Evolutionary conservation across 2,888 invertebrate genomes (phyloP), one percentile per base, ranked within the genome.

Genomic region (Mesochorus sp.): DNA sequence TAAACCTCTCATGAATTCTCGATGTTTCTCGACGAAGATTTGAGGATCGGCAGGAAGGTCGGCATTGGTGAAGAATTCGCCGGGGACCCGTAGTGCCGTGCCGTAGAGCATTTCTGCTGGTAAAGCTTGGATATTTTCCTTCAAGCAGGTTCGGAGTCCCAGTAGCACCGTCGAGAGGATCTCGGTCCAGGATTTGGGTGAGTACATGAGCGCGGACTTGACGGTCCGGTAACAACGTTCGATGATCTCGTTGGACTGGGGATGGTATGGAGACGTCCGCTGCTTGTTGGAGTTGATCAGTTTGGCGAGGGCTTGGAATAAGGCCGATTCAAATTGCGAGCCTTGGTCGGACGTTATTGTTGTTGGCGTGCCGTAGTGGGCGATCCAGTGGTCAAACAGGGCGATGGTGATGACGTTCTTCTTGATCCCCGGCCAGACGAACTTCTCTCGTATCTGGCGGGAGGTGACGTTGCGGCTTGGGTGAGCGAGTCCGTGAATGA

Each of bases 21-120:
- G 21, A 17, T 67, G 53, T 39, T 67, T 70, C 8, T 70, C 70
- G 1, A 70, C 1, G 3, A 70, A 74, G 1, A 49, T 66, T 19
- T 66, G 28, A 6, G 66, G 49, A 24, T 57, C 47, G 0, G 26
- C 53, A 4, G 19, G 12, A n/a, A 34, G 21, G 6, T 49, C 57
- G 2, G 34, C 14, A 47, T 55, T 44, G 26, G 66, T 14, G 8
- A 66, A 57, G 34, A 76, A 76, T 62, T 81, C 78, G n/a, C 79
- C 77, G 55, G 81, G 72, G 3, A 79, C 3, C 3, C 67, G 28
- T 6, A 81, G 17, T 10, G 75, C 59, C 0, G 73, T 79, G 0
- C 75, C 78, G 24, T 75, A 80, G 0, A 81, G 17, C 26, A 67
- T 49, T 26, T 81, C 72, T 6, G 81, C 75, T 19, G 79, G 39